Percentiles rank a stretch among this genome's conserved stretches.
Conservation (phyloP, 2,888 invertebrate species). For the Latrodectus elegans region DNA sequence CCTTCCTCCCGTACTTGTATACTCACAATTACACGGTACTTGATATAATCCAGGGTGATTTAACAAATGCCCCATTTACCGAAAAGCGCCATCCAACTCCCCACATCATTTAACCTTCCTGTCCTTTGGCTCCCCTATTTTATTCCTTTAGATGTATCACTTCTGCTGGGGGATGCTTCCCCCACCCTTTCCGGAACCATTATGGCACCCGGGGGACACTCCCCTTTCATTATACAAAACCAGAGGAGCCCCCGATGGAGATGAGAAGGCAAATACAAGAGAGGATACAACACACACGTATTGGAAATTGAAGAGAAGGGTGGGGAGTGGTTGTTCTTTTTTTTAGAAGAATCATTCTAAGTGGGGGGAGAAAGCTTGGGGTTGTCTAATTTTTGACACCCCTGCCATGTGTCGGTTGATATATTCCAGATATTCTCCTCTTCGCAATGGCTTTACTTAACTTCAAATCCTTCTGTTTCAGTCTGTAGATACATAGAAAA, state of each 20-base stretch:
- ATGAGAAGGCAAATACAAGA: slow-evolving; percentile 16
- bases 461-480: not conserved
- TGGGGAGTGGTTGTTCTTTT: not conserved
- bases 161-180: slow-evolving; percentile 26
- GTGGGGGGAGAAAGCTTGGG: not conserved
- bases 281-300: slow-evolving; percentile 24
- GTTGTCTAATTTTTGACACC: slow-evolving; percentile 34
- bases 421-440: not conserved
- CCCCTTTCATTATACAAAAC: slow-evolving; percentile 53
- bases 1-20: slow-evolving; percentile 24
- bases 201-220: slow-evolving; percentile 49
- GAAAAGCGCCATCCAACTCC: slow-evolving; percentile 42
- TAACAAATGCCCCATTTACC: slow-evolving; percentile 64
- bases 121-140: slow-evolving; percentile 20
- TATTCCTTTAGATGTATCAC: slow-evolving; percentile 53
- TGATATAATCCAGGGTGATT: slow-evolving; percentile 62
- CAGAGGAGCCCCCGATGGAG: slow-evolving; percentile 20
- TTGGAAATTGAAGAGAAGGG: slow-evolving; percentile 38
- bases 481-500: not conserved
- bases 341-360: not conserved
- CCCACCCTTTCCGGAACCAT: slow-evolving; percentile 30
- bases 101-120: slow-evolving; percentile 67
- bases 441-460: not conserved
- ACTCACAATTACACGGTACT: slow-evolving; percentile 66
- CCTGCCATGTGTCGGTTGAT: slow-evolving; percentile 1